phyloP scores from a whole-genome alignment of 2,113 vertebrate species.

The Chaetops frenatus region DNA sequence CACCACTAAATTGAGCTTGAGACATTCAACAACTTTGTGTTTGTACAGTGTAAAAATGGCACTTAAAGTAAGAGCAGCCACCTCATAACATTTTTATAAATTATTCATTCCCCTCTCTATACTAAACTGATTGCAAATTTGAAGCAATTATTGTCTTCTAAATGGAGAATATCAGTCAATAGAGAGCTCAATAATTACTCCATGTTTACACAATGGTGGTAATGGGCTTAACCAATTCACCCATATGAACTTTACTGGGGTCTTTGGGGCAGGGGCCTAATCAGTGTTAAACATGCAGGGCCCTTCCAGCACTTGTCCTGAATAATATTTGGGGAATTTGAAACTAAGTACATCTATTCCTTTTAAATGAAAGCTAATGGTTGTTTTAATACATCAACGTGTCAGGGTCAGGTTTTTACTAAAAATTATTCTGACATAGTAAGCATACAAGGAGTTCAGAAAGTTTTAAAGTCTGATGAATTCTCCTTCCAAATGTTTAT shows the following conservation, averaged over 20 bases:
- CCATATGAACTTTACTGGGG: background rate
- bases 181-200: background rate
- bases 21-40: background rate
- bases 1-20: background rate
- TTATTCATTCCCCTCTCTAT: background rate
- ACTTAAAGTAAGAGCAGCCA: background rate
- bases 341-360: background rate
- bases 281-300: background rate
- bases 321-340: background rate
- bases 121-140: background rate
- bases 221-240: background rate
- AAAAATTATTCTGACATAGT: background rate
- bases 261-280: background rate
- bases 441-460: background rate
- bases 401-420: background rate
- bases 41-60: background rate
- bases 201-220: background rate
- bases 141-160: background rate
- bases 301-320: background rate
- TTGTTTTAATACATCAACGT: background rate
- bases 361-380: background rate
- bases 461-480: background rate
- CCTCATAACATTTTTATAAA: background rate
- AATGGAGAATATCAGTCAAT: background rate
- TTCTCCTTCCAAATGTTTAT: background rate